A percentile compares a stretch with the other conserved stretches of the same genome.
Evolutionary conservation across 2,797 vertebrate species (phyloP).

Genomic region (Netta rufina): DNA sequence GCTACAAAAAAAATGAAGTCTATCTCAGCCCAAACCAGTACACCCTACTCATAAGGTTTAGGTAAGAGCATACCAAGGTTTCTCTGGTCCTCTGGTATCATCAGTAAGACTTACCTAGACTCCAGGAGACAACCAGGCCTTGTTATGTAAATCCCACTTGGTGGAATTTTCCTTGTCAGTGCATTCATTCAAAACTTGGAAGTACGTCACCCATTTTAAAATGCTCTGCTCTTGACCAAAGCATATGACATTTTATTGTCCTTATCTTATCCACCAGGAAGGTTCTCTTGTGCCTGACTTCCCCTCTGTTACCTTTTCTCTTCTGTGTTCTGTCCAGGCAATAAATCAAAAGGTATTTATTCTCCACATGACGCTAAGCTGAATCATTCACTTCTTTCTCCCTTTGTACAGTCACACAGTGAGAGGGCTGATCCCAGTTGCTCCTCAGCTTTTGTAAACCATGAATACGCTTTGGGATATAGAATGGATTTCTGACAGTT

Average conservation of each 20-base stretch:
- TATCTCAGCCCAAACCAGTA: too few relatives aligned
- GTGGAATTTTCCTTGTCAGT: not conserved
- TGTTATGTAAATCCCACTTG: not conserved
- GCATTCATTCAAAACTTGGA: not conserved
- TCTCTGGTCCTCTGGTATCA: not conserved
- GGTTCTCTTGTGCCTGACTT: not conserved
- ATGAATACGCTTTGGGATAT: not conserved
- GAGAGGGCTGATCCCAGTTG: not conserved
- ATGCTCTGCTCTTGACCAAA: not conserved
- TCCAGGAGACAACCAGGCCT: not conserved
- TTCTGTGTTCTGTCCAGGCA: not conserved
- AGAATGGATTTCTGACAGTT: not conserved
- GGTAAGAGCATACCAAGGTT: not conserved
- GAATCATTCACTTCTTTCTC: not conserved
- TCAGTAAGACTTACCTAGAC: not conserved
- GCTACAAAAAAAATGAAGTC: not conserved
- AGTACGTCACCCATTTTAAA: not conserved
- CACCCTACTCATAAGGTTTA: not conserved
- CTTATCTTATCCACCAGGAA: not conserved
- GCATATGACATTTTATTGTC: not conserved
- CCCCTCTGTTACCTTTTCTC: not conserved
- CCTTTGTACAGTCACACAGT: not conserved
- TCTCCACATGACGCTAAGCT: not conserved
- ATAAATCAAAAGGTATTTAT: not conserved
- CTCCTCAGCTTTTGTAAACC: not conserved